Evolutionary conservation across 2,888 invertebrate species (phyloP), one percentile per base, ranked within the genome.

Genomic region (Perdita meconis): DNA sequence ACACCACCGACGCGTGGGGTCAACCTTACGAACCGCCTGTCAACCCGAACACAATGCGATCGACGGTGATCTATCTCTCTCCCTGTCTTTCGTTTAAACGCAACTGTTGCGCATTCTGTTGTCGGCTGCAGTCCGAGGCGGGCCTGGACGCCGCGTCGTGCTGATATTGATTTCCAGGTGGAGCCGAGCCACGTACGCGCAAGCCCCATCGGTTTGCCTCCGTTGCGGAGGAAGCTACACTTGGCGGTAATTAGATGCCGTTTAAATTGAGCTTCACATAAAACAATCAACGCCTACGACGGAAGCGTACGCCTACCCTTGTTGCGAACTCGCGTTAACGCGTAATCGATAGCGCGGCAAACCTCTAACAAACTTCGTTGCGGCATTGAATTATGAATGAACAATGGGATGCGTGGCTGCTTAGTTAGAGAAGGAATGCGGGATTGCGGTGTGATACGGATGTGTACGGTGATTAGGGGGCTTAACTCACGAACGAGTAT

Each of bases 61-160:
- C 13, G 38, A 53, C 12, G 55, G 22, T 65, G 57, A 38, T 65
- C 34, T 71, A 59, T 73, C 63, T 56, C 63, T 56, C 69, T 77
- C 47, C 60, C 67, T 79, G 53, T 80, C 70, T 67, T 47, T 71
- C 50, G 59, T 64, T 63, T 24, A 70, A 38, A 73, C 65, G 78
- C 85, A 90, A 90, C 90, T 90, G 90, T 90, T 90, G 90, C 90
- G 86, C 88, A 85, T 88, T 67, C 81, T 78, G 79, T 85, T 81
- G 79, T 74, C n/a, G 77, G 70, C 80, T 80, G 80, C 80, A 80
- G 78, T 73, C 75, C 78, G 79, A 61, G 77, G 83, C 68, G 75
- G 76, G 77, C 84, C 86, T 83, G 85, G 85, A 86, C 79, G 87
- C 85, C 64, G 77, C 79, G 87, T 86, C 64, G 77, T 30, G 81